Evolutionary conservation across 2,113 vertebrate species (phyloP).

Genomic region (Melierax canorus): DNA sequence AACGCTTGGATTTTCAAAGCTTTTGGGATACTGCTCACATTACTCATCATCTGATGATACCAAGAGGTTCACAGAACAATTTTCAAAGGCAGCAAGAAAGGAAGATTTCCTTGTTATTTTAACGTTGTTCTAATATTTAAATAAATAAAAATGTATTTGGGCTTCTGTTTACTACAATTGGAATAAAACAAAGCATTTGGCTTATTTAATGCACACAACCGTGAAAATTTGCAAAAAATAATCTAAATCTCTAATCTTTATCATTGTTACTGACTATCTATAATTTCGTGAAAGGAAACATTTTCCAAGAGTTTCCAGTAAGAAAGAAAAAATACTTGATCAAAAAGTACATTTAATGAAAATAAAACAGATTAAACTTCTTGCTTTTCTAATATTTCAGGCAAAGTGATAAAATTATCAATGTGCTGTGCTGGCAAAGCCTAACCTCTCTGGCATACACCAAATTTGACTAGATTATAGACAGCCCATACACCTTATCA

Average conservation of each 20-base stretch:
- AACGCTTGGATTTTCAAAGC: background rate
- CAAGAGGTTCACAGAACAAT: background rate
- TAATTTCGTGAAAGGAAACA: background rate
- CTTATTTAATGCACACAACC: background rate
- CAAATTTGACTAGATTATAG: background rate
- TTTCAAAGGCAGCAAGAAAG: background rate
- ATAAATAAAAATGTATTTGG: background rate
- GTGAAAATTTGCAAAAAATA: background rate
- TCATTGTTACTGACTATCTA: background rate
- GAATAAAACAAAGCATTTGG: background rate
- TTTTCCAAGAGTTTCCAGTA: background rate
- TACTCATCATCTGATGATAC: background rate
- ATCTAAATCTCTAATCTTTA: background rate
- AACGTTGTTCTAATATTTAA: background rate
- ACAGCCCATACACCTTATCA: background rate
- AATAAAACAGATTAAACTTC: background rate
- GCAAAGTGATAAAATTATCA: conserved; percentile 21
- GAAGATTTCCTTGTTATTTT: background rate
- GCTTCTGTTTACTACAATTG: background rate
- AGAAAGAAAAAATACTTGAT: background rate
- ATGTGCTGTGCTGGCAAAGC: background rate
- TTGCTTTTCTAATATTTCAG: background rate
- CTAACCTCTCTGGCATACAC: background rate
- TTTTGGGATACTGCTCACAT: background rate
- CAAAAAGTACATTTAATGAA: background rate